Evolutionary conservation across 2,888 invertebrate genomes (phyloP), one percentile per base, ranked within the genome.

Genomic region (Exephanes ischioxanthus): DNA sequence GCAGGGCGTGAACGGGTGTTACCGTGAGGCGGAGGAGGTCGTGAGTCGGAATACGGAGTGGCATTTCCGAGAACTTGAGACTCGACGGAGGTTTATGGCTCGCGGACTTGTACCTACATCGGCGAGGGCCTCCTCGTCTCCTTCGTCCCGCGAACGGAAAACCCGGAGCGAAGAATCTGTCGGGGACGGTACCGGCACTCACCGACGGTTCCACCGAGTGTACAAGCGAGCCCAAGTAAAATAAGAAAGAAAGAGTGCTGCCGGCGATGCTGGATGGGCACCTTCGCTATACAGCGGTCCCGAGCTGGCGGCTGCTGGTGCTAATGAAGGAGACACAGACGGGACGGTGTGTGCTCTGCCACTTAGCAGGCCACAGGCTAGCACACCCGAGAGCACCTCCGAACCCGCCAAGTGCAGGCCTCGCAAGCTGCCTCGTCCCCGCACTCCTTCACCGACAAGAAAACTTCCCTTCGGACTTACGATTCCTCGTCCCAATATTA

Each of bases 301-400:
- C 76, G 80, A 55, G 83, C 85, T 85, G 72, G 83, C 73, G 80
- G 83, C 89, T 90, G 92, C 89, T 90, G 91, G 93, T 93, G 93
- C 92, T 93, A 93, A 93, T 93, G 93, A 93, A 92, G 91, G 91
- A 91, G 93, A 92, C 92, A 93, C 92, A 92, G 92, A 91, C 90
- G 89, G 90, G 88, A 89, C 90, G 87, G 87, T 93, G 92, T 93
- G 91, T 93, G 90, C 93, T 91, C 90, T 91, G 89, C 91, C 92
- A 93, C 92, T 93, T 93, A 93, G 91, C 93, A 89, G 87, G 78
- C 89, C 89, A 89, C 71, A 76, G 79, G 71, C 83, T 75, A 77
- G 55, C 83, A 83, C 30, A 88, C 88, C 88, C 78, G 88, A 90
- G 88, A 58, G 58, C 22, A 26, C 58, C 89, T 88, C 90, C 90